Evolutionary conservation across 2,797 vertebrate species (phyloP).

Genomic region (Chaetodon trifasciatus): DNA sequence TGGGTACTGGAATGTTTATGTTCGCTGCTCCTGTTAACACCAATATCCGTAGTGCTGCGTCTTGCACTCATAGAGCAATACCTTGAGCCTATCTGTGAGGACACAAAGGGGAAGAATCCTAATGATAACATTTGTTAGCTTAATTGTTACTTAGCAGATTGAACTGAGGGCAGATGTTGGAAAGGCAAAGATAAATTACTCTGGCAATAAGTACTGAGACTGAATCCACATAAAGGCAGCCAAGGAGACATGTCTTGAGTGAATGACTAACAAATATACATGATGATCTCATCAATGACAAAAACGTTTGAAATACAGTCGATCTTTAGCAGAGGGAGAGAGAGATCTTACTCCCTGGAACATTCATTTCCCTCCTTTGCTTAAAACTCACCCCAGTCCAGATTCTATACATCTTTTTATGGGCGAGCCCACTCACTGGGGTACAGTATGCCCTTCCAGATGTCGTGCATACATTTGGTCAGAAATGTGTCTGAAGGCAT

Average conservation of each 20-base stretch:
- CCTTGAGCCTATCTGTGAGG: slow-evolving; percentile 5
- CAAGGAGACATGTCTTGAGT: background rate
- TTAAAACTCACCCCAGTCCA: slow-evolving; percentile 9
- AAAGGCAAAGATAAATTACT: slow-evolving; percentile 21
- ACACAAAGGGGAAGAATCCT: slow-evolving; percentile 2
- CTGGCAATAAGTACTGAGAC: slow-evolving; percentile 1
- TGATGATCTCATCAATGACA: background rate
- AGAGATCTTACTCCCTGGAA: background rate
- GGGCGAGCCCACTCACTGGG: slow-evolving; percentile 6
- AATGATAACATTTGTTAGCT: slow-evolving; percentile 23
- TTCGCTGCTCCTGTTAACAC: slow-evolving; percentile 70
- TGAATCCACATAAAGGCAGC: slow-evolving; percentile 9
- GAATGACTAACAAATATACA: background rate
- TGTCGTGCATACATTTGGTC: slow-evolving; percentile 52
- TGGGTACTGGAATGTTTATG: slow-evolving; percentile 81
- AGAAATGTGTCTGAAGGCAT: slow-evolving; percentile 56
- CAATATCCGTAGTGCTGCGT: slow-evolving; percentile 54
- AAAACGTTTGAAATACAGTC: slow-evolving; percentile 15
- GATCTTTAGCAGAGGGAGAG: background rate
- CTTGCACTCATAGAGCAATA: slow-evolving; percentile 32
- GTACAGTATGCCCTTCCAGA: slow-evolving; percentile 16
- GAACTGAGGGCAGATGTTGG: slow-evolving; percentile 11
- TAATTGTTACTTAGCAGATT: slow-evolving; percentile 18
- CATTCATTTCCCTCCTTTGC: slow-evolving; percentile 10
- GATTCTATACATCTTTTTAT: slow-evolving; percentile 24